These are phyloP conservation scores for Nephrotoma appendiculata DNA, from an alignment of 2,888 invertebrate genomes.

Conservation along the genomic window DNA sequence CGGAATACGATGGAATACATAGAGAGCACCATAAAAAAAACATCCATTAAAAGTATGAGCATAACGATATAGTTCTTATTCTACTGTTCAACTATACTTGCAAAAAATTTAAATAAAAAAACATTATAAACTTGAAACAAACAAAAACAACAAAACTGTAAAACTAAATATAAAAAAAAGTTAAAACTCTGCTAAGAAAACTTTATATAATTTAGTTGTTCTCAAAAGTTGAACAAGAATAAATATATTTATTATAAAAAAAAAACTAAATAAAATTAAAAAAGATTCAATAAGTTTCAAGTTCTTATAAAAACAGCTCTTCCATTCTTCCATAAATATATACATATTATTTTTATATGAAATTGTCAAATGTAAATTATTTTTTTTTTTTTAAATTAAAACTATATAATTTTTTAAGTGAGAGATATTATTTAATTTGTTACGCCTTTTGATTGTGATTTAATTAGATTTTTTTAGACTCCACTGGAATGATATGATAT, in stretches of 20 bases:
- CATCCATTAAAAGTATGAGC: neutral
- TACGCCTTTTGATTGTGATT: too few relatives aligned
- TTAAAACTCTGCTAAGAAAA: neutral
- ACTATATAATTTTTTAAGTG: too few relatives aligned
- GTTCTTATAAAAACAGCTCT: neutral
- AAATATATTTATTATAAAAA: neutral
- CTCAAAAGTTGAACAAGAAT: neutral
- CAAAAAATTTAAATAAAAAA: neutral
- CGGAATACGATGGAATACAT: neutral
- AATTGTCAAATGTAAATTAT: neutral
- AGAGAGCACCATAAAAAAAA: neutral
- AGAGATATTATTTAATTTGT: too few relatives aligned
- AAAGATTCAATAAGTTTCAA: neutral
- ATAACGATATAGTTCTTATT: neutral
- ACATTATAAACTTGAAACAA: neutral
- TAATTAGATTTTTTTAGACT: too few relatives aligned
- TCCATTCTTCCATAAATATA: neutral
- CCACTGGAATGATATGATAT: too few relatives aligned
- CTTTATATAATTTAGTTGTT: neutral
- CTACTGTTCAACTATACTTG: neutral
- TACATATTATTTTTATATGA: neutral
- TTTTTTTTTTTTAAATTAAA: too few relatives aligned
- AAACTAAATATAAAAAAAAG: neutral
- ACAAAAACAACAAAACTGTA: neutral
- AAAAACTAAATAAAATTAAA: neutral